Evolutionary conservation across 2,888 invertebrate species (phyloP), one percentile per base, ranked within the genome.

Genomic region (Frankliniella fusca): DNA sequence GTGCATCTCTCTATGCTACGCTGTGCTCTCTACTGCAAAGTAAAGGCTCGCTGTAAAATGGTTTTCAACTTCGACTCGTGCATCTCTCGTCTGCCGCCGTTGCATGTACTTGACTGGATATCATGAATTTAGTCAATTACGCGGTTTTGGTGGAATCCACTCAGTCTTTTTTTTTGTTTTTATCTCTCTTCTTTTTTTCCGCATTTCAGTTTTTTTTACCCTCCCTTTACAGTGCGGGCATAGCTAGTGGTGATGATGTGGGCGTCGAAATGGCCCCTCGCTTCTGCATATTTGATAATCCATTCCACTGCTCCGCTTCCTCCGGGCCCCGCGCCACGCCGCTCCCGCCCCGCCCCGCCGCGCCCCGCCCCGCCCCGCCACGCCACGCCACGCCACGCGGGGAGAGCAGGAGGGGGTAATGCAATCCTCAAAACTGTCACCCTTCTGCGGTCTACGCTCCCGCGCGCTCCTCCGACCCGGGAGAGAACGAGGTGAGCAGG

Each of bases 241-340:
- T 15, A 54, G 54, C 54, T 54, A 20, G 54, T 15, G 23, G 27
- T 76, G 70, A 76, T 76, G 70, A 76, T 76, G 70, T 76, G n/a
- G 70, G 70, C 23, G 23, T 23, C 12, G 70, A 23, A n/a, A 76
- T 27, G 70, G 70, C 70, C 70, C 70, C 27, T 23, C 70, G 70
- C 70, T 76, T 23, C 27, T 76, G 70, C 70, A 76, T 76, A 76
- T 76, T 76, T 76, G 23, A 76, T 76, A 76, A 76, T 76, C 70
- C 70, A 76, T 76, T 76, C 70, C 70, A 38, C 5, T 38, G 61
- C 61, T 61, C 61, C n/a, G 61, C 61, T 61, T 61, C n/a, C 61
- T 61, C 61, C 18, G 38, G 38, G 38, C 38, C 38, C 38, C 38
- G 38, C 38, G 5, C 38, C 38, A 2, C 38, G 5, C 38, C 38